Conservation (phyloP, 2,888 invertebrate species). For the Aleiodes testaceus region DNA sequence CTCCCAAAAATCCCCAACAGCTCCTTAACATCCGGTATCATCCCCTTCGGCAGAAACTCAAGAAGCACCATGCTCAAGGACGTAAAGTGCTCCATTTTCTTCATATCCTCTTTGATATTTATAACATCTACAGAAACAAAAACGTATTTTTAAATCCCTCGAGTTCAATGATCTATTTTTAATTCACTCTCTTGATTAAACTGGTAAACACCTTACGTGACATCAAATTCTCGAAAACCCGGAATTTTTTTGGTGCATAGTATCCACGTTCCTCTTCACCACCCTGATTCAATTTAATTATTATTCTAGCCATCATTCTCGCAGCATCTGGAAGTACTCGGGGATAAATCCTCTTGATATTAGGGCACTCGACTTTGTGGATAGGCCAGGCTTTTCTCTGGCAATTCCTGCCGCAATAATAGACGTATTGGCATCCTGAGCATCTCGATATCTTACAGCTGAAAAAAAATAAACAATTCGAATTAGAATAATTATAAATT, state of each 20-base stretch:
- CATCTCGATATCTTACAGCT: conserved; percentile 86
- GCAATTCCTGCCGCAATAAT: conserved; percentile 87
- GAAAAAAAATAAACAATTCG: conserved; percentile 52
- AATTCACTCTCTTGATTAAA: conserved; percentile 10
- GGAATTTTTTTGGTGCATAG: conserved; percentile 80
- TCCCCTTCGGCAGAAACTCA: conserved; percentile 81
- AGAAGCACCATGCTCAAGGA: conserved; percentile 82
- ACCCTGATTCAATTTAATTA: conserved; percentile 81
- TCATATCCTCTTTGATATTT: conserved; percentile 83
- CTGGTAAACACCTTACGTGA: conserved; percentile 81
- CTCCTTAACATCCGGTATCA: conserved; percentile 84
- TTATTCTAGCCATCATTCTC: conserved; percentile 84
- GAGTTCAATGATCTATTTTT: not conserved
- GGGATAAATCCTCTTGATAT: conserved; percentile 82
- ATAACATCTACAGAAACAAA: conserved; percentile 80
- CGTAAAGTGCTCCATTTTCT: conserved; percentile 86
- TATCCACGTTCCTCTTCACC: conserved; percentile 80
- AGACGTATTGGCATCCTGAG: conserved; percentile 86
- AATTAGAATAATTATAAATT: conserved; percentile 20
- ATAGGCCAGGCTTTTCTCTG: conserved; percentile 87
- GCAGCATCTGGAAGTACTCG: conserved; percentile 87
- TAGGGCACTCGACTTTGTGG: conserved; percentile 89
- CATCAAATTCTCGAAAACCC: conserved; percentile 91
- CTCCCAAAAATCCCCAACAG: conserved; percentile 90
- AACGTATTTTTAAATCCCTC: conserved; percentile 15